Percentiles rank a stretch among this genome's conserved stretches.
phyloP scores from a whole-genome alignment of 37 sponge, comb jelly and placozoan genomes.

The Cladorhizidae sp. region DNA sequence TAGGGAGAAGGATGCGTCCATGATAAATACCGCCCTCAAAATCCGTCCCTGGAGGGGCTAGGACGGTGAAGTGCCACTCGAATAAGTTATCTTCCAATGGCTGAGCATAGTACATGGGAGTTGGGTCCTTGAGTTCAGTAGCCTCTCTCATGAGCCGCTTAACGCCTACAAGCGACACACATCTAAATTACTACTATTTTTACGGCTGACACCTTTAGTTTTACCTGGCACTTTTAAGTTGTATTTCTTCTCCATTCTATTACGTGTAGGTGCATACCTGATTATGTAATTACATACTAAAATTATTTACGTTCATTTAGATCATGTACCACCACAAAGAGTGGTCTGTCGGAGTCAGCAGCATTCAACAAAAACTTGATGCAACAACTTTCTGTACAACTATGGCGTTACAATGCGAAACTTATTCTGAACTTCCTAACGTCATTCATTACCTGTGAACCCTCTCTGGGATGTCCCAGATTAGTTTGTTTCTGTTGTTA shows the following conservation, averaged over 20 bases:
- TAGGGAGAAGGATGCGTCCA: conserved; percentile 91
- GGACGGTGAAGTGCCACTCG: conserved; percentile 99
- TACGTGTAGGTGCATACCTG: too few relatives aligned
- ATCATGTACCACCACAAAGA: too few relatives aligned
- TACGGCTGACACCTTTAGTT: not conserved
- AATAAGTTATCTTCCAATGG: conserved; percentile 93
- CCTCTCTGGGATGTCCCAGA: too few relatives aligned
- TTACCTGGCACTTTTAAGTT: conserved; percentile 76
- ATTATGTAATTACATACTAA: too few relatives aligned
- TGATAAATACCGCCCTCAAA: conserved; percentile 94
- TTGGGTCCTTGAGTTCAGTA: conserved; percentile 88
- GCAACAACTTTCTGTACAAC: too few relatives aligned
- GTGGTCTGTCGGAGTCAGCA: too few relatives aligned
- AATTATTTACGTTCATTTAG: too few relatives aligned
- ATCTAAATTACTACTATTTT: not conserved
- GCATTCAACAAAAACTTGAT: too few relatives aligned
- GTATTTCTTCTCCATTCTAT: conserved; percentile 63
- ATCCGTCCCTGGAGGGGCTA: conserved; percentile 80
- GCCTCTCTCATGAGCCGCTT: conserved; percentile 98
- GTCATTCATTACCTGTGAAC: too few relatives aligned
- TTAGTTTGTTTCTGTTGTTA: too few relatives aligned
- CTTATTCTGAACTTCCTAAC: too few relatives aligned
- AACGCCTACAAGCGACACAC: conserved; percentile 71
- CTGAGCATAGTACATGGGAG: conserved; percentile 86
- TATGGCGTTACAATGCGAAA: too few relatives aligned